These are phyloP conservation scores for Meloidogyne hapla DNA, from an alignment of 1,140 invertebrate genomes.

Conservation along the genomic window DNA sequence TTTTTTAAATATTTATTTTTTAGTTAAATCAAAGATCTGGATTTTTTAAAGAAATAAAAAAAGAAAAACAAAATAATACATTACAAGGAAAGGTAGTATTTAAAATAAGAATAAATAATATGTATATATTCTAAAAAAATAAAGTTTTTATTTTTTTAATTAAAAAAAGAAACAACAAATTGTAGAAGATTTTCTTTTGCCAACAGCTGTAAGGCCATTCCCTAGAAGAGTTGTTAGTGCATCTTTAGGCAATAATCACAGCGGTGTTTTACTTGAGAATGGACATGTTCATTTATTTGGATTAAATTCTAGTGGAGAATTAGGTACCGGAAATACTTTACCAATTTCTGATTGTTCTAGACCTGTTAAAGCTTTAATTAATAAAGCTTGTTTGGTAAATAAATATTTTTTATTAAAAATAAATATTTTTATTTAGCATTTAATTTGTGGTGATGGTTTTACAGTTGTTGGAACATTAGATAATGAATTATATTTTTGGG, in stretches of 20 bases:
- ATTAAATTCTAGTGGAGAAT: conserved; percentile 70
- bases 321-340: conserved; percentile 68
- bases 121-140: conserved; percentile 19
- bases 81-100: neutral
- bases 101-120: too few species aligned
- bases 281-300: conserved; percentile 74
- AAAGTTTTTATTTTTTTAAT: conserved; percentile 57
- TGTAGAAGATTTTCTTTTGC: conserved; percentile 66
- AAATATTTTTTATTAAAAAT: neutral
- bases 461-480: conserved; percentile 72
- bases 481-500: conserved; percentile 75
- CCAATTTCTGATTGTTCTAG: conserved; percentile 63
- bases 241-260: conserved; percentile 50
- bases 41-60: conserved; percentile 64
- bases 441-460: conserved; percentile 72
- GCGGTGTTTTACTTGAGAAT: conserved; percentile 69
- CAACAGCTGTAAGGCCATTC: conserved; percentile 65
- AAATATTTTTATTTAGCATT: conserved; percentile 66
- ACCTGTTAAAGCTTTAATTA: conserved; percentile 68
- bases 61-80: conserved; percentile 36
- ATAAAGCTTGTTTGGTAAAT: conserved; percentile 68
- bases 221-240: conserved; percentile 60
- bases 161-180: conserved; percentile 57
- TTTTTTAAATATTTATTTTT: neutral
- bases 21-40: conserved; percentile 68